These are phyloP conservation scores for Pedetes capensis DNA, from an alignment of 2,113 vertebrate genomes.

Conservation along the genomic window DNA sequence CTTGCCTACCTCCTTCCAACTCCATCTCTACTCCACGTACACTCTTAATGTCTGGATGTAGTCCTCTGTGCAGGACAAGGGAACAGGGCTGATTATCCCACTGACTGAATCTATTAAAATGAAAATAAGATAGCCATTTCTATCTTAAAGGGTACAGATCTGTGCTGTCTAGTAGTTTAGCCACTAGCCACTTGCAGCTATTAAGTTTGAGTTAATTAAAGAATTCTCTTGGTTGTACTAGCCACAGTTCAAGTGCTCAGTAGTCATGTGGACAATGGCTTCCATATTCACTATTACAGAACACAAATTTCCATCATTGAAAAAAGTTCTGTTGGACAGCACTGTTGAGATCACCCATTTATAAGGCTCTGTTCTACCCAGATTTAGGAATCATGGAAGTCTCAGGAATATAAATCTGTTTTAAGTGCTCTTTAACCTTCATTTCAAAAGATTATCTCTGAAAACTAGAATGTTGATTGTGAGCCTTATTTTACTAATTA, in stretches of 20 bases:
- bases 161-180: background rate
- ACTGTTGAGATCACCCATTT: background rate
- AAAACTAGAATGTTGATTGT: background rate
- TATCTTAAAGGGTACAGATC: background rate
- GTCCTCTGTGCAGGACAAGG: background rate
- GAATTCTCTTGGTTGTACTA: background rate
- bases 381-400: background rate
- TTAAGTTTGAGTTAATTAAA: background rate
- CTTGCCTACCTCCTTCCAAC: background rate
- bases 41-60: background rate
- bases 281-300: background rate
- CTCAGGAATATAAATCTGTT: background rate
- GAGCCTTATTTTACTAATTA: slow-evolving; percentile 11
- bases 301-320: too few species aligned
- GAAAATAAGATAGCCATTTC: background rate
- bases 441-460: background rate
- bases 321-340: too few species aligned
- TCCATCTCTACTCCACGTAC: background rate
- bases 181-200: background rate
- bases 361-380: background rate
- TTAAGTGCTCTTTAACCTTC: background rate
- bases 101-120: background rate
- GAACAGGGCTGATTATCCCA: background rate
- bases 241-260: background rate
- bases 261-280: background rate